phyloP scores from a whole-genome alignment of 2,113 vertebrate species.

The Saguinus imperator region DNA sequence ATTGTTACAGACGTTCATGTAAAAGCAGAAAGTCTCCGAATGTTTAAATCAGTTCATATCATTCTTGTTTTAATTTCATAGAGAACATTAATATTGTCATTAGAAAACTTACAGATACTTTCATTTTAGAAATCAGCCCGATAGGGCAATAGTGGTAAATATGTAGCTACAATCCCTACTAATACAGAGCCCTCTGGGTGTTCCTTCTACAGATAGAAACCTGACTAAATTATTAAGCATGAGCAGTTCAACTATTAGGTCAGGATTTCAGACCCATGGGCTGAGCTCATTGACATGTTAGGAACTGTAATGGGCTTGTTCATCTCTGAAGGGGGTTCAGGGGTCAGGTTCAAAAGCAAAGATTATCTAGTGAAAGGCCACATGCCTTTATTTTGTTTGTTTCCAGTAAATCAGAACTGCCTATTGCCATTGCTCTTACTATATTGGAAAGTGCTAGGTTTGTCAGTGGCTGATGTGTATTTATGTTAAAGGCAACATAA shows the following conservation, averaged over 20 bases:
- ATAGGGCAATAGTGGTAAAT: background rate
- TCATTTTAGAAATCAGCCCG: background rate
- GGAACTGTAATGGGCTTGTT: background rate
- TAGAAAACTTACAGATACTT: background rate
- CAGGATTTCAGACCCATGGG: background rate
- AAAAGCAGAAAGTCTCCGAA: background rate
- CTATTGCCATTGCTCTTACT: background rate
- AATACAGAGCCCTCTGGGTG: background rate
- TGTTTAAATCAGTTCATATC: background rate
- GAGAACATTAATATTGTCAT: background rate
- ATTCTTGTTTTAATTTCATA: background rate
- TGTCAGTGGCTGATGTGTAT: background rate
- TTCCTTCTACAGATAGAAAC: background rate
- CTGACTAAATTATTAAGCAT: background rate
- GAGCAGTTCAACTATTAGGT: background rate
- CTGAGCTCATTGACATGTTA: background rate
- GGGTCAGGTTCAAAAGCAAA: background rate
- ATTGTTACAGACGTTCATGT: background rate
- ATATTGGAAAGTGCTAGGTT: background rate
- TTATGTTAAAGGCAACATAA: background rate
- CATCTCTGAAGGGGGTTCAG: background rate
- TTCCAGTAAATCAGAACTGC: background rate
- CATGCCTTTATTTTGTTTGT: background rate
- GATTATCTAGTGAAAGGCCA: background rate
- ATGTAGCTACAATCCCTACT: background rate